Base-by-base conservation (phyloP, 2,113 vertebrate genomes). In the Rana temporaria region DNA sequence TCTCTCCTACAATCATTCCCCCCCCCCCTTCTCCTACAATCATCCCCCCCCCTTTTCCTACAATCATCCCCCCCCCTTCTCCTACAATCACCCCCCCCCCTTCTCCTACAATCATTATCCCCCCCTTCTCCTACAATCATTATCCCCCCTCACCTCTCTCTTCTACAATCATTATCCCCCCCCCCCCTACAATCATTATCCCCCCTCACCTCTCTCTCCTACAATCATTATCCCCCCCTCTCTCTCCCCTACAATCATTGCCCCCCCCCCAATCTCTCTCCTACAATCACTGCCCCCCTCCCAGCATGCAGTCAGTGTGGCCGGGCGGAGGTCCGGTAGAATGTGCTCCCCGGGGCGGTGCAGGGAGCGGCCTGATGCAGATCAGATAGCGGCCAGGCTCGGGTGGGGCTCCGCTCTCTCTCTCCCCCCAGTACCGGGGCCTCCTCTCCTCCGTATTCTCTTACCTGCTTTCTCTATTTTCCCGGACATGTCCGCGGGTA, bases 381-480 rank as follows among this genome's bases (percentile, higher is more conserved):
- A 34, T 19, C 14, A 26, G 48, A 9, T 55, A 26, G 48, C 69
- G 15, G 18, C 52, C 48, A 52, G 69, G 12, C 11, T 20, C 6
- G 69, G 69, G 69, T 20, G 48, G 42, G 17, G 16, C 52, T 20
- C 52, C 1, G 12, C 42, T 6, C 38, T n/a, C 3, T 32, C n/a
- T 30, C 52, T 16, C 7, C 20, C 55, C 7, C 20, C 55, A 4
- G 74, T 32, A n/a, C 63, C 38, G 22, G 4, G 38, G 65, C 72
- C 56, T 55, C 19, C n/a, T 34, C 73, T 52, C 48, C 0, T 14
- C 24, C 16, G 20, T n/a, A 1, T 0, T 4, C 24, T 12, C 90
- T 88, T 85, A 92, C 92, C 92, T 91, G 88, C 89, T 92, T 93
- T 93, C 89, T 93, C 92, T 78, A 92, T 75, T 90, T 85, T 89